Evolutionary conservation across 1,140 invertebrate species (phyloP).

Genomic region (Stegodyphus dumicola): DNA sequence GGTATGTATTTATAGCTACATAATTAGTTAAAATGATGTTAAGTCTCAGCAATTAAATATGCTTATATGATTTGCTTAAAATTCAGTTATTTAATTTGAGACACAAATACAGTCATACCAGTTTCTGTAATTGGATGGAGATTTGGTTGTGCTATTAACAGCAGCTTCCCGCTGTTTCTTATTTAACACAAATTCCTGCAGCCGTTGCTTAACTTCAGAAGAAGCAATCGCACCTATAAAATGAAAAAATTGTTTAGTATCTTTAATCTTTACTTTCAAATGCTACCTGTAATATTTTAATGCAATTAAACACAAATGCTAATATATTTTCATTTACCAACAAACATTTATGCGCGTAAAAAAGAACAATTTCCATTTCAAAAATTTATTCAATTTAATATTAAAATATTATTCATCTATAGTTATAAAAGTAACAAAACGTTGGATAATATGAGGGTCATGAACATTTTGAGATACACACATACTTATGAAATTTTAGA

Average conservation of each 20-base stretch:
- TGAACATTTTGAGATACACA: too few relatives aligned
- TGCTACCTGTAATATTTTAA: too few relatives aligned
- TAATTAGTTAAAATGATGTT: neutral
- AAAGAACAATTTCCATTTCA: too few relatives aligned
- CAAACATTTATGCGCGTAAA: too few relatives aligned
- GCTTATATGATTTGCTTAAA: neutral
- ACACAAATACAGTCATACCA: constrained; percentile 74
- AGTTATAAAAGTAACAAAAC: too few relatives aligned
- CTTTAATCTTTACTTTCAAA: too few relatives aligned
- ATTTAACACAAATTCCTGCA: constrained; percentile 90
- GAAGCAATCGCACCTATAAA: constrained; percentile 83
- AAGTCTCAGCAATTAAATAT: neutral
- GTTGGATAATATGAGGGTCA: too few relatives aligned
- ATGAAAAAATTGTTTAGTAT: neutral
- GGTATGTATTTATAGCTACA: neutral
- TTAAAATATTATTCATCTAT: too few relatives aligned
- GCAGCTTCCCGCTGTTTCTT: constrained; percentile 86
- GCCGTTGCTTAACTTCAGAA: constrained; percentile 93
- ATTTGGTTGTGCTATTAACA: constrained; percentile 67
- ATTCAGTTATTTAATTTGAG: neutral
- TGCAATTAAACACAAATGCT: too few relatives aligned
- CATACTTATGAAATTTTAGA: too few relatives aligned
- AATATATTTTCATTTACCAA: too few relatives aligned
- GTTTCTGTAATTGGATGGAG: constrained; percentile 79
- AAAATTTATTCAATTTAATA: too few relatives aligned